Conservation (phyloP, 2,888 invertebrate genomes). For the Euzophera pinguis region DNA sequence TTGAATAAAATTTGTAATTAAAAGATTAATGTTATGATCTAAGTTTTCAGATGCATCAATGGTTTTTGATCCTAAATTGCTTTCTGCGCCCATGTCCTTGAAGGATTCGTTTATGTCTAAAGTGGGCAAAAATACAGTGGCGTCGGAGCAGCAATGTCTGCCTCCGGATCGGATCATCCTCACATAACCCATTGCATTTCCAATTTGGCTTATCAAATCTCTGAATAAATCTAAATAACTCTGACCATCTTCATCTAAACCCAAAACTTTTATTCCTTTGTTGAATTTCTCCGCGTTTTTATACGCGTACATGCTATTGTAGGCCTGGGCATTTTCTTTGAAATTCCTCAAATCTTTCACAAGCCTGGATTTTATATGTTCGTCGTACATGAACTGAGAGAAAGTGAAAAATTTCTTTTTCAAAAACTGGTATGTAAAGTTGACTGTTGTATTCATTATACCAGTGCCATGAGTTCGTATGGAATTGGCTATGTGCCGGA, state of each 20-base stretch:
- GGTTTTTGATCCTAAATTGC: constrained; percentile 80
- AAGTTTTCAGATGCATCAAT: constrained; percentile 85
- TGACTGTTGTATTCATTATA: constrained; percentile 96
- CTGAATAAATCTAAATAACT: constrained; percentile 97
- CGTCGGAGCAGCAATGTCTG: constrained; percentile 93
- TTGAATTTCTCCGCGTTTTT: constrained; percentile 97
- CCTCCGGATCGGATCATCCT: constrained; percentile 96
- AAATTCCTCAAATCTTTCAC: constrained; percentile 93
- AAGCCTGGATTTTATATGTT: constrained; percentile 96
- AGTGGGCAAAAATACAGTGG: constrained; percentile 93
- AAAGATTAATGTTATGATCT: constrained; percentile 87
- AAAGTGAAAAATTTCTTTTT: constrained; percentile 95
- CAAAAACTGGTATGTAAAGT: constrained; percentile 96
- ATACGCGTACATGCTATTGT: constrained; percentile 88
- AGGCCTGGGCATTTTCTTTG: constrained; percentile 84
- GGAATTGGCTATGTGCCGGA: constrained; percentile 97
- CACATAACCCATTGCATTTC: constrained; percentile 97
- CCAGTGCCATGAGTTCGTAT: constrained; percentile 98
- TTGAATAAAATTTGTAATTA: constrained; percentile 91
- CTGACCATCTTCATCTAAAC: constrained; percentile 88
- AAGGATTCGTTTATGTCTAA: constrained; percentile 82
- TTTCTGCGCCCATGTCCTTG: constrained; percentile 81
- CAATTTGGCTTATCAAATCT: constrained; percentile 95
- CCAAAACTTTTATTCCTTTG: constrained; percentile 92
- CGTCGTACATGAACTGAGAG: constrained; percentile 98